Evolutionary conservation across 2,888 invertebrate genomes (phyloP).

Genomic region (Sinodicranocentrus sp.): DNA sequence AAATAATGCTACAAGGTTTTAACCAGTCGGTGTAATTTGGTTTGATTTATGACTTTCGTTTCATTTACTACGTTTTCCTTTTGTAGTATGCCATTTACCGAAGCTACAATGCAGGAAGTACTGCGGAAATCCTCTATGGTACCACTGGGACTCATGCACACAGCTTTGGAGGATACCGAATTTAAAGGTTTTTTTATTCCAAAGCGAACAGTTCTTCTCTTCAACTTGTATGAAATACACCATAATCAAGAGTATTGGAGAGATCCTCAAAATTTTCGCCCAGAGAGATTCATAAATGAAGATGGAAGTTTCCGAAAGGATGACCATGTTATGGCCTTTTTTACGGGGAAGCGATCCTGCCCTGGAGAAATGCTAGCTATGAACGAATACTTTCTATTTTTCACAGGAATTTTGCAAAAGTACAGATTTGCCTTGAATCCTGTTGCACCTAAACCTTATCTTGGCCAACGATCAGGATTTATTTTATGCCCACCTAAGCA

Average conservation of each 20-base stretch:
- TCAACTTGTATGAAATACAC: conserved; percentile 71
- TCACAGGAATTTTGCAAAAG: conserved; percentile 74
- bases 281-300: conserved; percentile 67
- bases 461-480: conserved; percentile 73
- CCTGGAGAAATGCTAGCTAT: conserved; percentile 73
- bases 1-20: too few relatives aligned
- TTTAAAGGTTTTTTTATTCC: conserved; percentile 72
- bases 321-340: conserved; percentile 76
- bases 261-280: conserved; percentile 72
- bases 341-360: conserved; percentile 75
- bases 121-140: conserved; percentile 72
- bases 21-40: too few relatives aligned
- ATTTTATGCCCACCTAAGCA: conserved; percentile 74
- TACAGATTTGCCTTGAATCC: conserved; percentile 73
- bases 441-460: conserved; percentile 66
- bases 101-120: conserved; percentile 73
- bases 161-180: conserved; percentile 69
- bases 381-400: conserved; percentile 74
- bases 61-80: too few relatives aligned
- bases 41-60: too few relatives aligned
- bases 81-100: conserved; percentile 71
- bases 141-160: conserved; percentile 73
- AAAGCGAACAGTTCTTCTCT: conserved; percentile 71
- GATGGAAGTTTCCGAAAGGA: conserved; percentile 73
- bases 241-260: conserved; percentile 71